These are phyloP conservation scores for Eulacestoma nigropectus DNA, from an alignment of 2,113 vertebrate genomes.

Conservation along the genomic window DNA sequence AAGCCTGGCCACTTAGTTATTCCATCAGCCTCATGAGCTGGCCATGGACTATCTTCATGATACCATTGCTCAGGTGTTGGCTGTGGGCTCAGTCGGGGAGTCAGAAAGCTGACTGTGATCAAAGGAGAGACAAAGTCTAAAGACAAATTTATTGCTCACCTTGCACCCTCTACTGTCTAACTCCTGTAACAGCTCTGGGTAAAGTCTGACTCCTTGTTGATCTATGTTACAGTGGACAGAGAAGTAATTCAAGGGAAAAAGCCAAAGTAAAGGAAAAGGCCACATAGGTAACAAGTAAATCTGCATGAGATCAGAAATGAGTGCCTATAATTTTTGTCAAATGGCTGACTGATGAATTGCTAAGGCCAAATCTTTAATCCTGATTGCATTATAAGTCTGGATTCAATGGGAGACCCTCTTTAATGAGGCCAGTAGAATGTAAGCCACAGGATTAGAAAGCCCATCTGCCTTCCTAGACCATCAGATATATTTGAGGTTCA, in stretches of 20 bases:
- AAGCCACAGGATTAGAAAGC: neutral
- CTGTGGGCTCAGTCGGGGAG: neutral
- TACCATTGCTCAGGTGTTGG: neutral
- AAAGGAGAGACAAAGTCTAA: neutral
- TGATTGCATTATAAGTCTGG: neutral
- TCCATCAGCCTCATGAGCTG: neutral
- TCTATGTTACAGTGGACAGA: neutral
- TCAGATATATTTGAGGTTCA: neutral
- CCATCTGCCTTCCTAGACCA: neutral
- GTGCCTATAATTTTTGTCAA: neutral
- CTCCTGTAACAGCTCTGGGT: neutral
- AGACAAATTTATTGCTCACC: slow-evolving; percentile 40
- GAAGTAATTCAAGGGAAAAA: neutral
- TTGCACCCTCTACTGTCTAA: slow-evolving; percentile 71
- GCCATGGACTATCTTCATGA: neutral
- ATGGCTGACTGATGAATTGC: neutral
- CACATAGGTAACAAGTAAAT: neutral
- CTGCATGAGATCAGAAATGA: neutral
- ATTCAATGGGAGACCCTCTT: neutral
- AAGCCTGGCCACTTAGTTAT: neutral
- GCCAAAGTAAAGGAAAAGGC: neutral
- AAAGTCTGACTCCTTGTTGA: neutral
- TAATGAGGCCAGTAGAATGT: neutral
- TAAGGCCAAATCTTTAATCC: neutral
- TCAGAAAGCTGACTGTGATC: neutral